phyloP scores from a whole-genome alignment of 2,113 vertebrate genomes.

The Colius striatus region DNA sequence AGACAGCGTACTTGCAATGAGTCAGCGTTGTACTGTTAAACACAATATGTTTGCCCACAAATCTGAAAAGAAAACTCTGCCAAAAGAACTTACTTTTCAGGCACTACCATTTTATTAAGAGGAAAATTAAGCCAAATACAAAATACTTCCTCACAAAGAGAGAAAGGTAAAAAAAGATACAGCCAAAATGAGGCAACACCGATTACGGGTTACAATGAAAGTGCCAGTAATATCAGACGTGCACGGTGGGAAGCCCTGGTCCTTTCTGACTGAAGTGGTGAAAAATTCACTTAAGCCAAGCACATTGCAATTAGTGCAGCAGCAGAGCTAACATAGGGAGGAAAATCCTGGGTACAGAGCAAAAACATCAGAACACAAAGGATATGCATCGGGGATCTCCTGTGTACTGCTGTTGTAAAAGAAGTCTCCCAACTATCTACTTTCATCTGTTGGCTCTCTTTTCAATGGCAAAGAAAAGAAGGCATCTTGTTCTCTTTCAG shows the following conservation, averaged over 20 bases:
- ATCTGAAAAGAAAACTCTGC: slow-evolving; percentile 72
- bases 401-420: neutral
- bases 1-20: neutral
- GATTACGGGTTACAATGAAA: slow-evolving; percentile 55
- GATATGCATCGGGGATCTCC: neutral
- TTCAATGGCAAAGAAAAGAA: neutral
- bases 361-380: neutral
- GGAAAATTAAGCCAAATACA: slow-evolving; percentile 66
- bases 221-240: slow-evolving; percentile 35
- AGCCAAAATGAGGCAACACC: slow-evolving; percentile 67
- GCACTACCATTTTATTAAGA: slow-evolving; percentile 75
- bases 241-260: slow-evolving; percentile 32
- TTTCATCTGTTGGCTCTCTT: neutral
- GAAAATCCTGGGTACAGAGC: slow-evolving; percentile 20
- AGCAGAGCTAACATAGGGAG: neutral
- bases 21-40: slow-evolving; percentile 47
- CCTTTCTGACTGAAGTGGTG: slow-evolving; percentile 26
- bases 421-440: neutral
- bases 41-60: slow-evolving; percentile 42
- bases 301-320: slow-evolving; percentile 6
- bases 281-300: slow-evolving; percentile 19
- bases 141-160: slow-evolving; percentile 69
- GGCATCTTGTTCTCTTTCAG: neutral
- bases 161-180: slow-evolving; percentile 70
- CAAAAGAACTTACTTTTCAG: slow-evolving; percentile 73